Evolutionary conservation across 1,140 invertebrate species (phyloP), one percentile per base, ranked within the genome.

Genomic region (Drosophila truncata): DNA sequence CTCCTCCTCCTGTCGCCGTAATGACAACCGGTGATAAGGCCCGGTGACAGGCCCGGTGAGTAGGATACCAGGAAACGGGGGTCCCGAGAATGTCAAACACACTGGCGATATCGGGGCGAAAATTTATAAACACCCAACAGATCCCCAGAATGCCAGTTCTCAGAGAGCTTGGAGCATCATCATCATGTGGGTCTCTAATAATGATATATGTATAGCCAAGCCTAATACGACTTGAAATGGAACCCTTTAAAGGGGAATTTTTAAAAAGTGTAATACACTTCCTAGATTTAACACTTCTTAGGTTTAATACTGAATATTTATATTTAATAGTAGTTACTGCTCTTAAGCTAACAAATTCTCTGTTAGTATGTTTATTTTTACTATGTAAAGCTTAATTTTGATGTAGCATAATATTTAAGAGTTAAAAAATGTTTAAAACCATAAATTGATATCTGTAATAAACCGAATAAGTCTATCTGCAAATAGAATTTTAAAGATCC

Each of bases 21-120:
- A 37, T 66, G 60, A 66, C 60, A 66, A 64, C 42, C 16, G 33
- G 33, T 31, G 69, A 72, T 72, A 72, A 72, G 69, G 33, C 11
- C 14, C 39, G 33, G 37, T 71, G 69, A 72, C 66, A 59, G 69
- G 50, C 66, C 5, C n/a, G 20, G 27, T 69, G 66, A 70, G 63
- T 59, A 52, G 66, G 59, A 62, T 80, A 75, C 70, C 62, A 75
- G 78, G 78, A 81, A 81, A 64, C 58, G 35, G 35, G 44, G 35
- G 31, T 61, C 42, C 61, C 55, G 39, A 33, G 76, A 77, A 78
- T 65, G 52, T 31, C 61, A 65, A 54, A 57, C 41, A 35, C 20
- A 59, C 60, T 37, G 33, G 27, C 18, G 44, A 80, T 79, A 78
- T 78, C 75, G 39, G 35, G 37, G 39, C 20, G 73, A 49, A 42